Percentiles rank a stretch among this genome's conserved stretches.
These are phyloP conservation scores for Cantharis nigra DNA, from an alignment of 2,888 invertebrate genomes.

Conservation along the genomic window DNA sequence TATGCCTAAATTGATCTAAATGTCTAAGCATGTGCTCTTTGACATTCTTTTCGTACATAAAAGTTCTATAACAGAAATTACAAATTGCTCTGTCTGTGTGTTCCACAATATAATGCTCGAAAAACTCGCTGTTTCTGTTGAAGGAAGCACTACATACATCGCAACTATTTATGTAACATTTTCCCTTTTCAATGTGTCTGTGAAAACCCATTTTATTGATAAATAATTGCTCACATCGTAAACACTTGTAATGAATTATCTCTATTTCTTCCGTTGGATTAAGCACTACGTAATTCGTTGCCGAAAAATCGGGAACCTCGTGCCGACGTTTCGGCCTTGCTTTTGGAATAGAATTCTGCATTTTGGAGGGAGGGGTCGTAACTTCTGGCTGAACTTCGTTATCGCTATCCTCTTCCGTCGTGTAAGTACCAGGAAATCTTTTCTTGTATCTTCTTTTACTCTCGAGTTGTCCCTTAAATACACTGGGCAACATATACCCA, in stretches of 20 bases:
- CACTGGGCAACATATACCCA: constrained; percentile 50
- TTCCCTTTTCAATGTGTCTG: constrained; percentile 54
- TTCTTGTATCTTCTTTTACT: constrained; percentile 33
- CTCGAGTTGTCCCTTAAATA: constrained; percentile 38
- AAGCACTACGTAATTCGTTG: constrained; percentile 47
- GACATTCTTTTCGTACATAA: constrained; percentile 55
- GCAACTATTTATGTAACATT: constrained; percentile 54
- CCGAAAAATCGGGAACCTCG: constrained; percentile 52
- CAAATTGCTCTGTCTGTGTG: constrained; percentile 54
- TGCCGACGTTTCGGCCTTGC: constrained; percentile 44
- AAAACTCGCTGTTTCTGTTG: constrained; percentile 50
- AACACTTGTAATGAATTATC: constrained; percentile 50
- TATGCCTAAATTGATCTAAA: constrained; percentile 53
- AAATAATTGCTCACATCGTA: constrained; percentile 53
- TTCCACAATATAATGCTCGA: constrained; percentile 47
- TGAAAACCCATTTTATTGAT: constrained; percentile 53
- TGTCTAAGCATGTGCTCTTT: constrained; percentile 55
- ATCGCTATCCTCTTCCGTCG: constrained; percentile 23
- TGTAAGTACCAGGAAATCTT: constrained; percentile 4
- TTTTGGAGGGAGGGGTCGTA: constrained; percentile 26
- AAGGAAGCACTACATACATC: constrained; percentile 51
- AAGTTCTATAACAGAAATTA: constrained; percentile 54
- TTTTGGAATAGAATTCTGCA: constrained; percentile 30
- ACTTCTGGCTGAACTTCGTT: constrained; percentile 23
- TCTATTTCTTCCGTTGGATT: constrained; percentile 50